Percentiles rank a stretch among this genome's conserved stretches.
Conservation (phyloP, 2,888 invertebrate genomes). For the Subacronicta megacephala region DNA sequence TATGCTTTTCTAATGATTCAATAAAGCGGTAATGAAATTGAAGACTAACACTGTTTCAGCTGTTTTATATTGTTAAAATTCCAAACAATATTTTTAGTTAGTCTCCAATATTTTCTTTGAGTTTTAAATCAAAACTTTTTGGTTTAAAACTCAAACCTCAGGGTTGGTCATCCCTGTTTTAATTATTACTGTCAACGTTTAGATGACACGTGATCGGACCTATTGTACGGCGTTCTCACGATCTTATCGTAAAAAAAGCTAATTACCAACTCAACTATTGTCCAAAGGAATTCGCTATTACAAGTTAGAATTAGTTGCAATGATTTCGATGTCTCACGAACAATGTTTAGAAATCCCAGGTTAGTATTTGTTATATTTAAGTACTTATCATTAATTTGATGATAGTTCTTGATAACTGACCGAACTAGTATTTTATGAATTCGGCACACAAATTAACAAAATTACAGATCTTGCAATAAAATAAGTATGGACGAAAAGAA, state of each 20-base stretch:
- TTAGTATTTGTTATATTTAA: not conserved
- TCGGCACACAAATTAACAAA: not conserved
- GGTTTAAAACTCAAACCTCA: too few relatives aligned
- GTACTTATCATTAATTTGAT: slow-evolving; percentile 1
- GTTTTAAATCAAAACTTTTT: too few relatives aligned
- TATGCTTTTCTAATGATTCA: too few relatives aligned
- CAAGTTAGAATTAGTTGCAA: slow-evolving; percentile 1
- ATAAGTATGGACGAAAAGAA: too few relatives aligned
- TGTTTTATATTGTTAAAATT: too few relatives aligned
- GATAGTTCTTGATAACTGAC: not conserved
- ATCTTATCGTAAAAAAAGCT: slow-evolving; percentile 19
- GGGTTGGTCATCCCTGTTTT: too few relatives aligned
- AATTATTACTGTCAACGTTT: slow-evolving; percentile 34
- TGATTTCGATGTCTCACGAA: slow-evolving; percentile 6
- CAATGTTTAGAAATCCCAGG: slow-evolving; percentile 15
- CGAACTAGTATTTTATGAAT: not conserved
- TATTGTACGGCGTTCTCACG: slow-evolving; percentile 36
- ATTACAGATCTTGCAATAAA: too few relatives aligned
- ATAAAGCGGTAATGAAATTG: too few relatives aligned
- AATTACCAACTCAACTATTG: slow-evolving; percentile 23
- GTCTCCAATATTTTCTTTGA: too few relatives aligned
- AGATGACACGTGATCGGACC: slow-evolving; percentile 35
- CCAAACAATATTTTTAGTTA: too few relatives aligned
- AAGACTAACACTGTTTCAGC: too few relatives aligned
- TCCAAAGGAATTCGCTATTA: slow-evolving; percentile 3